Base-by-base conservation (phyloP, 2,113 vertebrate species). In the Protobothrops flavoviridis region DNA sequence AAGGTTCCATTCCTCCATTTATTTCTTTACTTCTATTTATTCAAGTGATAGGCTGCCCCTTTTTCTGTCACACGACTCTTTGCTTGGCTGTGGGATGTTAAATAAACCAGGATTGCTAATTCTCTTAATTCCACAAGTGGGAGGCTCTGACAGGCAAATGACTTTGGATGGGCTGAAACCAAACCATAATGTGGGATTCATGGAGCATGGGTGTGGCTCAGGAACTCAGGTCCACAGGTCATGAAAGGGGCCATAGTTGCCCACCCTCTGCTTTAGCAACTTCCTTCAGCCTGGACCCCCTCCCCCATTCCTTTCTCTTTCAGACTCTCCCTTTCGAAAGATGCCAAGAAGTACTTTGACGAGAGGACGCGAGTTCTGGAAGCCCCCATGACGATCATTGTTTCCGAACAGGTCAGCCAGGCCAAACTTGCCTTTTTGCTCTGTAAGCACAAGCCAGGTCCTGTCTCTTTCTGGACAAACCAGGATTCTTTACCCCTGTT, bases 291-390 rank as follows among this genome's bases (percentile, higher is more conserved):
- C 50, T 56, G 13, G 15, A 1, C 0, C 5, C 39, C 23, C 1
- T 0, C 1, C 3, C 57, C 48, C 20, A 6, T 43, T 43, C 29
- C 10, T 55, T 64, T 89, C 43, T 39, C 93, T 96, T 96, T 45
- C 95, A 99, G 99, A 96, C 95, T 3, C 0, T 98, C 98, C 64
- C 98, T 99, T 92, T 93, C 97, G 0, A 93, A 98, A 91, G 99
- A 99, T 21, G 98, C 98, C 3, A 90, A 95, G 24, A 94, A 87
- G 2, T 99, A 98, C 94, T 99, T 99, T 94, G 98, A 98, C 96
- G 94, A 93, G 33, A 97, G 98, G 4, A 99, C 98, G 0, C 93
- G 98, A 53, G 98, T 99, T 56, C 97, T 99, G 96, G 98, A 99
- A 96, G 98, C 96, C 55, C 99, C 98, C 0, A 81, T 99, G 97